Evolutionary conservation across 92 coral and sea anemone genomes (phyloP), one percentile per base, ranked within the genome.

Genomic region (Zoanthus gigantus): DNA sequence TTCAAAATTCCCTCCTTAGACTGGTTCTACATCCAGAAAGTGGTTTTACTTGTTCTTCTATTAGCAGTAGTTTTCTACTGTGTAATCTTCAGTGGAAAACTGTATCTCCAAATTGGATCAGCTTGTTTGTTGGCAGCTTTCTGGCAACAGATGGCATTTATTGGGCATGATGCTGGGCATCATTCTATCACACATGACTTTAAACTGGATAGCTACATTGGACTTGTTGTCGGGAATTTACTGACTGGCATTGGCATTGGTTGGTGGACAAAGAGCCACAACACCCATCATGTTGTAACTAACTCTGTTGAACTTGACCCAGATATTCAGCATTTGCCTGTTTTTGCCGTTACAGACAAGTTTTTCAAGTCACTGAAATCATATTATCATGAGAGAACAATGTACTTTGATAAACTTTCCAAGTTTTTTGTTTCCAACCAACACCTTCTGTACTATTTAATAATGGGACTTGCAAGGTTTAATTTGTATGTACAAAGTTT

Each of bases 241-340:
- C 86, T 96, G 6, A 90, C 99, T 63, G 99, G 99, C 3, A 92
- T 97, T 80, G 94, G 99, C 84, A 92, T 97, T 74, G 98, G 97
- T 0, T 97, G 99, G 99, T 97, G 99, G 99, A 94, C 94, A 72
- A 93, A 89, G 54, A 97, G 98, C 78, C 99, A 97, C 61, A 95
- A 97, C 88, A 96, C 99, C 0, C 99, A 97, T 83, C 99, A 97
- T 80, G 93, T 97, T 67, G 98, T 95, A 60, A 97, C 99, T 58
- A 97, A 97, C 91, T 95, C 99, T 34, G 98, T 97, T 16, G 98
- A 94, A 77, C 88, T 94, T 88, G 99, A 97, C 76, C 99, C 99
- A 37, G 99, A 97, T 81, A 97, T 97, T 46, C 99, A 97, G 63
- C 99, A 97, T 54, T 94, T 97, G 31, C 99, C 99, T 17, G 98